Base-by-base conservation (phyloP, 2,888 invertebrate genomes). In the Cremastinae sp. region DNA sequence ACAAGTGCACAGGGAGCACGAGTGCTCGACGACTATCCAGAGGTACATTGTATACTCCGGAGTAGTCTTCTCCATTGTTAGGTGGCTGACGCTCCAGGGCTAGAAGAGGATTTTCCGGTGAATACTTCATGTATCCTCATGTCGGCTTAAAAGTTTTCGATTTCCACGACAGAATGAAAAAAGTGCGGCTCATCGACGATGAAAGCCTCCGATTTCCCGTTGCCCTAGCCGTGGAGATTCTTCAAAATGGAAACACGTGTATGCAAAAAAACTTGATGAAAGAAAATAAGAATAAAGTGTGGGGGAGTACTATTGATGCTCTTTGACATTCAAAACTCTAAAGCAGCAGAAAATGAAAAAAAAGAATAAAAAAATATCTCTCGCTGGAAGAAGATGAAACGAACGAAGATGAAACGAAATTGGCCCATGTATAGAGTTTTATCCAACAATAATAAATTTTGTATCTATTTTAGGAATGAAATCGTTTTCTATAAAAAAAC, bases 101-200 rank as follows among this genome's bases (percentile, higher is more conserved):
- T 28, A 2, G 28, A 5, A 5, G 12, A 1, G 14, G 28, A 28
- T 37, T 41, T 41, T 37, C 16, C 7, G 35, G 18, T 55, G 8
- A 18, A 14, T 22, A 35, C 22, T 12, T n/a, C 20, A 20, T 20
- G 12, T 5, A 41, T 43, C 58, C 39, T 49, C 51, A 20, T 65
- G 72, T 65, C 65, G 72, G 65, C 72, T 72, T 58, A 65, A 65
- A 72, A 72, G 51, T 72, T 72, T 72, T 58, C 65, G 64, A 72
- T 72, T 72, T 72, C 58, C 72, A 28, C 14, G 35, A 12, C 16
- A 35, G 9, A 7, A n/a, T n/a, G 39, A n/a, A 28, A 58, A 9
- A 59, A 16, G 28, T 9, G 43, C 39, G 20, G 22, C 58, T 59
- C 43, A 0, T n/a, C 39, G 18, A 0, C 12, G 22, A 43, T 43